These are phyloP conservation scores for Phocides pigmalion DNA, from an alignment of 1,140 invertebrate genomes.

Conservation along the genomic window DNA sequence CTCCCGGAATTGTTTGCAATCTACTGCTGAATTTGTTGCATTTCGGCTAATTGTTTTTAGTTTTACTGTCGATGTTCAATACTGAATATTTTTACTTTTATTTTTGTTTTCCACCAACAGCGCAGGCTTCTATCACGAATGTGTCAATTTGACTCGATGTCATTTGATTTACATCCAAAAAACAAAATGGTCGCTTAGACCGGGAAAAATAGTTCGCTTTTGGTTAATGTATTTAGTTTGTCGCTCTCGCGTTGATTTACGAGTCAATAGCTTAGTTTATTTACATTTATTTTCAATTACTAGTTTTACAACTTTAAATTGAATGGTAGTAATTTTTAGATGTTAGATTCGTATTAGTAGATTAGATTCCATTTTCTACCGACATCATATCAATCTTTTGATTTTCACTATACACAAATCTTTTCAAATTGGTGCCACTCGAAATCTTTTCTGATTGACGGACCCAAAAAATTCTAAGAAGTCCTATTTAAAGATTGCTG, in stretches of 20 bases:
- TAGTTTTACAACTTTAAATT: too few species aligned
- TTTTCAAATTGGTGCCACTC: too few species aligned
- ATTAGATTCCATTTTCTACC: too few species aligned
- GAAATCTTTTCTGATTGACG: too few species aligned
- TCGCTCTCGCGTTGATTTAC: not conserved
- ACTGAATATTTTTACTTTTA: slow-evolving; percentile 26
- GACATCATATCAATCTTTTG: too few species aligned
- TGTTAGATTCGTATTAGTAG: too few species aligned
- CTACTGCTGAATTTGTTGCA: slow-evolving; percentile 32
- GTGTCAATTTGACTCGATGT: slow-evolving; percentile 17
- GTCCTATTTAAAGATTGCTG: too few species aligned
- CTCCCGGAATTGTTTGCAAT: slow-evolving; percentile 33
- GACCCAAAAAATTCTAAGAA: too few species aligned
- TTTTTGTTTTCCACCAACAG: slow-evolving; percentile 8
- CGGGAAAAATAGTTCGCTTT: slow-evolving; percentile 1
- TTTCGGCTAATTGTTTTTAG: slow-evolving; percentile 34
- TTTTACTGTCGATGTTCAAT: slow-evolving; percentile 17
- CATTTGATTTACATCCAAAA: slow-evolving; percentile 24
- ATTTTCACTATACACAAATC: too few species aligned
- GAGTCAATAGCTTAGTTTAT: not conserved
- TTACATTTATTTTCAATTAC: not conserved
- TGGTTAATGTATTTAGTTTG: not conserved
- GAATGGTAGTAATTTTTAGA: too few species aligned
- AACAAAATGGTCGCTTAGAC: slow-evolving; percentile 11
- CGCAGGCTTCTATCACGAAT: slow-evolving; percentile 12